A percentile compares a stretch with the other conserved stretches of the same genome.
Evolutionary conservation across 2,888 invertebrate genomes (phyloP).

Genomic region (Ornithoptera priamus): DNA sequence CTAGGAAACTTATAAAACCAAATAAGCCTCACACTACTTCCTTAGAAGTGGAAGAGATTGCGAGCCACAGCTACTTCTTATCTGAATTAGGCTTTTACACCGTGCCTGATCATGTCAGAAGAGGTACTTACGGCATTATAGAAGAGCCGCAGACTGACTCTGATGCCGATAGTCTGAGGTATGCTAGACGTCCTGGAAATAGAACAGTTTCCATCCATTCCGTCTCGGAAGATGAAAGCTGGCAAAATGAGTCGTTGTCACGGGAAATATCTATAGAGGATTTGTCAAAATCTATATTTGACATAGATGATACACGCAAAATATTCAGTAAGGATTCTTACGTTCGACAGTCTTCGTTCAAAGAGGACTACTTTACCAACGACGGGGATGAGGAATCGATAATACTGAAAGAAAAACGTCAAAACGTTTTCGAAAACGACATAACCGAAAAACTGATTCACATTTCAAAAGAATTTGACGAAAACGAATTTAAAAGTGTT

Average conservation of each 20-base stretch:
- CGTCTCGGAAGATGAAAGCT: conserved; percentile 82
- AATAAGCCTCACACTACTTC: conserved; percentile 76
- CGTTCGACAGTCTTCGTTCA: conserved; percentile 70
- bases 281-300: conserved; percentile 75
- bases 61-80: conserved; percentile 79
- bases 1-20: conserved; percentile 65
- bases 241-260: conserved; percentile 77
- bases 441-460: conserved; percentile 72
- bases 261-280: conserved; percentile 81
- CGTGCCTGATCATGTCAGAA: conserved; percentile 66
- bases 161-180: conserved; percentile 68
- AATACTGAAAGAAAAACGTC: conserved; percentile 64
- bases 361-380: conserved; percentile 68
- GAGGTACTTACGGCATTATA: conserved; percentile 72
- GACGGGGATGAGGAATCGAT: conserved; percentile 69
- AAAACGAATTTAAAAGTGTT: conserved; percentile 57
- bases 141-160: conserved; percentile 77
- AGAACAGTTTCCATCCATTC: conserved; percentile 84
- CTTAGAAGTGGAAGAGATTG: conserved; percentile 81
- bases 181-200: conserved; percentile 55
- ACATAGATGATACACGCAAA: conserved; percentile 74
- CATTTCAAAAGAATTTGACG: conserved; percentile 71
- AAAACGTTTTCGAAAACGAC: conserved; percentile 72
- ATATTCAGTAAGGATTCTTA: conserved; percentile 74
- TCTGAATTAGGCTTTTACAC: conserved; percentile 75